Conservation (phyloP, 64 coral and sea anemone genomes). For the Orbicella faveolata region DNA sequence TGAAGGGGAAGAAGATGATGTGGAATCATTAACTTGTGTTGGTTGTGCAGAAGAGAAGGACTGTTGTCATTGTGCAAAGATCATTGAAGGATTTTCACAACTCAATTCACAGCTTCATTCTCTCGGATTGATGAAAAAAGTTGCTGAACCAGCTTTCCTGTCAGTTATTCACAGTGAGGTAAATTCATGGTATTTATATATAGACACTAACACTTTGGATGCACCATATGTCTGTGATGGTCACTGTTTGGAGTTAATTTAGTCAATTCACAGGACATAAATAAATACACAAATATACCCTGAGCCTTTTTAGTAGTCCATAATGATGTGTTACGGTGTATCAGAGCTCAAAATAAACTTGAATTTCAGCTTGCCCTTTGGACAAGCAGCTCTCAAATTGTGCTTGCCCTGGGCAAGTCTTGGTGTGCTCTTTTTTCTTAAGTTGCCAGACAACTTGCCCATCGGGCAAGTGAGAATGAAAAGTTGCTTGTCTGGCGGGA, state of each 20-base stretch:
- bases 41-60: conserved; percentile 69
- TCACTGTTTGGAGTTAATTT: too few relatives aligned
- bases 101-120: conserved; percentile 73
- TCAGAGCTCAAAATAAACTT: too few relatives aligned
- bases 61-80: conserved; percentile 66
- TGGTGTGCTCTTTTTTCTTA: too few relatives aligned
- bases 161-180: conserved; percentile 92
- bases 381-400: too few relatives aligned
- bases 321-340: too few relatives aligned
- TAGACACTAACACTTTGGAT: neutral
- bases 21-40: conserved; percentile 65
- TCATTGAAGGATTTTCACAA: conserved; percentile 67
- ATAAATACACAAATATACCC: neutral
- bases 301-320: too few relatives aligned
- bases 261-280: too few relatives aligned
- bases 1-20: conserved; percentile 67
- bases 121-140: conserved; percentile 84
- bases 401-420: too few relatives aligned
- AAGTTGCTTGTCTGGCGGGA: too few relatives aligned
- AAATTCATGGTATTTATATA: neutral
- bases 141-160: conserved; percentile 83
- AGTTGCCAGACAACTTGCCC: too few relatives aligned
- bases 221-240: neutral
- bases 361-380: too few relatives aligned
- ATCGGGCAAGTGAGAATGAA: too few relatives aligned